These are phyloP conservation scores for Pluvianellus socialis DNA, from an alignment of 2,113 vertebrate genomes.

Conservation along the genomic window DNA sequence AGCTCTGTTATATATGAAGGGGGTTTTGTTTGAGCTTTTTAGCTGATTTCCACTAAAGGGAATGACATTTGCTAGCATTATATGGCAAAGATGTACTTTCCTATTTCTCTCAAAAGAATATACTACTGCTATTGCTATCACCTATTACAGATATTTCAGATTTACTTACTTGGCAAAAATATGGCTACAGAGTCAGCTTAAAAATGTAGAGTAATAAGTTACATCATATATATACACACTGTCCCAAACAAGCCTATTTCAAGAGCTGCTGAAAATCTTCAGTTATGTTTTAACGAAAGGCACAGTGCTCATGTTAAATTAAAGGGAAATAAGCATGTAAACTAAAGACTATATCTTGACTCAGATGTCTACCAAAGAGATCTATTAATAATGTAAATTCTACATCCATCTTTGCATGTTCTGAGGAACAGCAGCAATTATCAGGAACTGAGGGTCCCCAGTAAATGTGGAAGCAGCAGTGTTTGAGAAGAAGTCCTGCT, in stretches of 20 bases:
- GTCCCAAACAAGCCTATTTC: not conserved
- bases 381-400: not conserved
- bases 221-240: not conserved
- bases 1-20: not conserved
- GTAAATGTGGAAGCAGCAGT: not conserved
- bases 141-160: conserved; percentile 8
- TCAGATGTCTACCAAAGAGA: not conserved
- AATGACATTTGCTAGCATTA: not conserved
- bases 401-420: not conserved
- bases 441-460: not conserved
- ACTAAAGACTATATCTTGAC: not conserved
- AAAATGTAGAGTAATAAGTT: not conserved
- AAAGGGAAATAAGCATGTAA: not conserved
- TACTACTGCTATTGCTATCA: not conserved
- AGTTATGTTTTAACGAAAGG: not conserved
- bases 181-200: not conserved
- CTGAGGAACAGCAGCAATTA: not conserved
- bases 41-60: no score
- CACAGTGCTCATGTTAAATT: not conserved
- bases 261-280: not conserved
- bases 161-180: not conserved
- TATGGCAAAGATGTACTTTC: not conserved
- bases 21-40: not conserved
- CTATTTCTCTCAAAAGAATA: conserved; percentile 39
- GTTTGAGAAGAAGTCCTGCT: not conserved